Conservation (phyloP, 1,140 invertebrate species). For the Brachionus koreanus region DNA sequence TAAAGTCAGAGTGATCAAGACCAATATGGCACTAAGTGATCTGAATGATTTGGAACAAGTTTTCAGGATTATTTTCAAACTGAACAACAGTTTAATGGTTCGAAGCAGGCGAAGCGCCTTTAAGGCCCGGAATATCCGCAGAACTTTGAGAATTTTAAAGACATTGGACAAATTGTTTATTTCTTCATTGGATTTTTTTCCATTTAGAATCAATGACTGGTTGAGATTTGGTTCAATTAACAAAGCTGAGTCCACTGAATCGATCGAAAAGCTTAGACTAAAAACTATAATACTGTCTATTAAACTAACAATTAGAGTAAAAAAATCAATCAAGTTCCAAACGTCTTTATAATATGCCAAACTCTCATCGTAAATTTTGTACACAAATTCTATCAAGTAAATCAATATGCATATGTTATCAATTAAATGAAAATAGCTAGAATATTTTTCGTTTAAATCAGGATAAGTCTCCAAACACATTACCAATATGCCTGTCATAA, state of each 20-base stretch:
- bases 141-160: slow-evolving; percentile 47
- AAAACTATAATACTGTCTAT: slow-evolving; percentile 49
- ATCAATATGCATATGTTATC: slow-evolving; percentile 50
- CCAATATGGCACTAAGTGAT: slow-evolving; percentile 50
- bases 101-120: slow-evolving; percentile 49
- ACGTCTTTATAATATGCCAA: slow-evolving; percentile 48
- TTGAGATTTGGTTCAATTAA: background rate
- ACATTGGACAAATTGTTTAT: slow-evolving; percentile 43
- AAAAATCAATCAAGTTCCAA: slow-evolving; percentile 50
- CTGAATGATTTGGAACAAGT: slow-evolving; percentile 51
- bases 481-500: background rate
- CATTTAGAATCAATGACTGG: background rate
- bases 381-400: slow-evolving; percentile 48
- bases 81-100: slow-evolving; percentile 50
- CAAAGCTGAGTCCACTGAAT: background rate
- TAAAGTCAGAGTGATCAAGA: slow-evolving; percentile 51
- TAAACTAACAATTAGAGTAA: slow-evolving; percentile 46
- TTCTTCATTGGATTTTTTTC: slow-evolving; percentile 9
- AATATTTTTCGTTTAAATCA: slow-evolving; percentile 19
- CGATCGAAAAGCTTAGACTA: background rate
- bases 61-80: slow-evolving; percentile 51
- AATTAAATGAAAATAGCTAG: slow-evolving; percentile 30
- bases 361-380: slow-evolving; percentile 49
- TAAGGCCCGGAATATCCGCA: slow-evolving; percentile 47
- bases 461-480: slow-evolving; percentile 19